Evolutionary conservation across 2,113 vertebrate genomes (phyloP).

Genomic region (Glaucomys volans): DNA sequence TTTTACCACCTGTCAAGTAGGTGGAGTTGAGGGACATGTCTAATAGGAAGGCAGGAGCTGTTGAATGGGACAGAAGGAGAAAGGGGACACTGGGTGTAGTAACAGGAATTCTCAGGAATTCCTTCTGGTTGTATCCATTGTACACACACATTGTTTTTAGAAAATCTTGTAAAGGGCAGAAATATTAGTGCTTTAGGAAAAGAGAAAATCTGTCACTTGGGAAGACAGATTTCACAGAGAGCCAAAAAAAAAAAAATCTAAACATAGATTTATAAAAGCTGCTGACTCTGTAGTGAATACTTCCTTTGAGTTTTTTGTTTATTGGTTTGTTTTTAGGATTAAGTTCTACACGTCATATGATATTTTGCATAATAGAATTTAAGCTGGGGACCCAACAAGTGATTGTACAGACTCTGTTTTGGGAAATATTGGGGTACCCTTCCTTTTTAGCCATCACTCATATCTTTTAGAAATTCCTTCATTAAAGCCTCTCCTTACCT

Average conservation of each 20-base stretch:
- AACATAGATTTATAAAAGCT: neutral
- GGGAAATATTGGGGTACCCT: neutral
- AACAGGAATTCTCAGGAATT: neutral
- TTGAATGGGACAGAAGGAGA: neutral
- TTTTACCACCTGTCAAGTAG: neutral
- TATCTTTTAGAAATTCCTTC: neutral
- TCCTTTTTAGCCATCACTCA: neutral
- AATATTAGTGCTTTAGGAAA: neutral
- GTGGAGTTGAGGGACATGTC: neutral
- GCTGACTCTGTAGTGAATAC: neutral
- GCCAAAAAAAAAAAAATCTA: neutral
- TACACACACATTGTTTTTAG: neutral
- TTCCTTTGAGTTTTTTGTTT: neutral
- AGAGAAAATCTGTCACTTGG: neutral
- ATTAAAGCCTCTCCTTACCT: slow-evolving; percentile 65
- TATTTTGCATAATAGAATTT: neutral
- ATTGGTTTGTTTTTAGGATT: neutral
- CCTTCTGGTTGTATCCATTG: neutral
- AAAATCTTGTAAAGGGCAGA: neutral
- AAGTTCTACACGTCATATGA: neutral
- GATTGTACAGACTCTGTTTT: neutral
- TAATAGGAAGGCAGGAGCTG: neutral
- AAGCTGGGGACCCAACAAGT: neutral
- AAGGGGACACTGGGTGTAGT: neutral
- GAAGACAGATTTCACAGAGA: neutral